A percentile compares a stretch with the other conserved stretches of the same genome.
Evolutionary conservation across 2,113 vertebrate species (phyloP).

Genomic region (Dasypus novemcinctus): DNA sequence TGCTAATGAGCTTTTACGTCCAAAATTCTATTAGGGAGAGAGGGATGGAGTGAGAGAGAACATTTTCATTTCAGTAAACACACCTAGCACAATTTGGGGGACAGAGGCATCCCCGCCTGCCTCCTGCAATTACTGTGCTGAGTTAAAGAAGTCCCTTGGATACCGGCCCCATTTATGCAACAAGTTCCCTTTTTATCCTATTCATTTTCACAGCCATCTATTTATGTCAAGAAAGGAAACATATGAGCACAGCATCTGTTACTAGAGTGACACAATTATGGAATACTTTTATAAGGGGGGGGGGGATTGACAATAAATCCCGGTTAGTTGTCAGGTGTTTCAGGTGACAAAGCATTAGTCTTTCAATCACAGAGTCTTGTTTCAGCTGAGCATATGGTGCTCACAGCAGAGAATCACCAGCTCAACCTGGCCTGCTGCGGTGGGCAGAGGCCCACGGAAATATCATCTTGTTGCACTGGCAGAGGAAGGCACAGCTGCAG

Average conservation of each 20-base stretch:
- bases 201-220: conserved; percentile 78
- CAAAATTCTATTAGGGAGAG: not conserved
- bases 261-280: conserved; percentile 80
- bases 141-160: conserved; percentile 48
- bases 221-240: conserved; percentile 81
- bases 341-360: conserved; percentile 31
- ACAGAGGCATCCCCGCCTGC: not conserved
- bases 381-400: conserved; percentile 40
- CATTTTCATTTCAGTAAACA: not conserved
- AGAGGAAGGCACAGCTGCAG: not conserved
- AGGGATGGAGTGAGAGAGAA: not conserved
- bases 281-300: conserved; percentile 73
- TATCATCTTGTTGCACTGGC: not conserved
- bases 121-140: not conserved
- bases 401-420: not conserved
- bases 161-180: conserved; percentile 69
- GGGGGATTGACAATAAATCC: conserved; percentile 72
- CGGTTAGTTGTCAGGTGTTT: conserved; percentile 67
- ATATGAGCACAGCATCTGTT: conserved; percentile 81
- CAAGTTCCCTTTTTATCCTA: conserved; percentile 68
- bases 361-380: conserved; percentile 52
- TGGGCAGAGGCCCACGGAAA: conserved; percentile 1
- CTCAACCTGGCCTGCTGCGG: not conserved
- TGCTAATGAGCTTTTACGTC: not conserved
- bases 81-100: not conserved